Evolutionary conservation across 1,140 invertebrate species (phyloP), one percentile per base, ranked within the genome.

Genomic region (Triops cancriformis): DNA sequence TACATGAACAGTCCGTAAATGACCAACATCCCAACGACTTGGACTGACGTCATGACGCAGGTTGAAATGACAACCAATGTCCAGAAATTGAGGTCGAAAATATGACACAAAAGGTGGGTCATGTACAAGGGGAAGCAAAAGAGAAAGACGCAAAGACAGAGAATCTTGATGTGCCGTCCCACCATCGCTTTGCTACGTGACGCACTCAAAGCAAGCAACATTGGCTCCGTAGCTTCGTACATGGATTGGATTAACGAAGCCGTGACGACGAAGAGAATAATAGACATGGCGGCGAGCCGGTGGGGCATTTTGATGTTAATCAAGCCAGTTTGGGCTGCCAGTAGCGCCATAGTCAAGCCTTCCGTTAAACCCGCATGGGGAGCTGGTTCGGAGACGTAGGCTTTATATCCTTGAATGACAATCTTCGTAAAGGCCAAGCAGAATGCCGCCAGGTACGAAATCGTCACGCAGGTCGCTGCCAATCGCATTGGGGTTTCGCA

Each of bases 81-180:
- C 88, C 88, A 89, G 80, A 89, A 87, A 79, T 89, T 87, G 42
- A 88, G 81, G 64, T 87, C 86, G 81, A 89, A 88, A 73, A 88
- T 85, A 42, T 85, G 82, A 41, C 85, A 85, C 26, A 89, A 85
- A 27, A 85, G 83, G 79, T 85, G 85, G 6, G 87, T 86, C 84
- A 89, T 86, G 79, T 86, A 86, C 10, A 89, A 79, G 1, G 88
- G 87, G 77, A 87, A 84, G 26, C 85, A 80, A 80, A 88, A 86
- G 1, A 89, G 83, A 43, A 88, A 83, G 12, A 84, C 82, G 79
- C 87, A 88, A 26, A 89, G 80, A 9, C 82, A 80, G 5, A 89
- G 80, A n/a, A 87, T 85, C 79, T 85, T 81, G 10, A 83, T 76
- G 80, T 87, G 86, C 45, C 83, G 80, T 14, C 81, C 78, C 31